Conservation (phyloP, 2,888 invertebrate species). For the Abscondita cerata region DNA sequence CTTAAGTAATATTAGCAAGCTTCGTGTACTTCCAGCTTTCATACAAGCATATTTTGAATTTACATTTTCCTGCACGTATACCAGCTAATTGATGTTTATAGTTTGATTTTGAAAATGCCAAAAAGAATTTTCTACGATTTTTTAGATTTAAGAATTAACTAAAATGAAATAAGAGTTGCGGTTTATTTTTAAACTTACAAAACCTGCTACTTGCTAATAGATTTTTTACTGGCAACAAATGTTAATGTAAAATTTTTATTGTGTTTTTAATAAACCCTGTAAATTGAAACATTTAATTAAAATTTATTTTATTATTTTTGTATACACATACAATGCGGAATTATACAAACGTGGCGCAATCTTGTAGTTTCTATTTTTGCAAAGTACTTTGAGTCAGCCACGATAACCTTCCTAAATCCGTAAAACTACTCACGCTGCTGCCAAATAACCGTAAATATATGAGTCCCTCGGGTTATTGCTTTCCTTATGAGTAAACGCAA, state of each 20-base stretch:
- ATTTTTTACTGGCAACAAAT: no score
- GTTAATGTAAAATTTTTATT: no score
- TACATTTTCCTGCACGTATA: constrained; percentile 7
- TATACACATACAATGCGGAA: neutral
- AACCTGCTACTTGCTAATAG: no score
- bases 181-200: no score
- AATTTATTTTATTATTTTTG: no score
- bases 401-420: constrained; percentile 43
- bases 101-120: constrained; percentile 16
- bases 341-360: neutral
- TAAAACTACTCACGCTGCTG: constrained; percentile 38
- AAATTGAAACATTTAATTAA: no score
- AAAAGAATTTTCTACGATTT: constrained; percentile 13
- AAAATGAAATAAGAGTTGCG: no score
- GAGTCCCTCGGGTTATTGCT: constrained; percentile 43
- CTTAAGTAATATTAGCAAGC: constrained; percentile 28
- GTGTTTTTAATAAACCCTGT: no score
- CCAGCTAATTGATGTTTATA: constrained; percentile 17
- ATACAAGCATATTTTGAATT: constrained; percentile 17
- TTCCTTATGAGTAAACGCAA: constrained; percentile 39
- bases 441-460: constrained; percentile 41
- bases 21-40: constrained; percentile 19
- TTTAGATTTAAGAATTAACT: no score
- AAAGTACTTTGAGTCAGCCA: constrained; percentile 25
- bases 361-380: neutral